phyloP scores from a whole-genome alignment of 1,140 invertebrate species.

The Tetranychus cinnabarinus region DNA sequence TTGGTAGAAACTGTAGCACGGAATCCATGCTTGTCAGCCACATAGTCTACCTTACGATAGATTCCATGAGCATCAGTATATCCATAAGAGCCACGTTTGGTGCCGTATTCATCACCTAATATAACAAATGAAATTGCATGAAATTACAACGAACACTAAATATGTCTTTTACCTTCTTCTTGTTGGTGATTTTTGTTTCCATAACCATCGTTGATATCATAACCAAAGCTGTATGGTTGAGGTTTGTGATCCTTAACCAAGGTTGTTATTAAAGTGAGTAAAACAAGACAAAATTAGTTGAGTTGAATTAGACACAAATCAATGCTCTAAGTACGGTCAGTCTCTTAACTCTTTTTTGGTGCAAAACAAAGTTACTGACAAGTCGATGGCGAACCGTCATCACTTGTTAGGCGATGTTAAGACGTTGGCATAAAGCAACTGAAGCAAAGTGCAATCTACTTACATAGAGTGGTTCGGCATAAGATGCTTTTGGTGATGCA shows the following conservation, averaged over 20 bases:
- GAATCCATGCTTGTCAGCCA: conserved; percentile 16
- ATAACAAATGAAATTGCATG: not conserved
- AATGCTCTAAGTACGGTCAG: too few species aligned
- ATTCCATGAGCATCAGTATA: not conserved
- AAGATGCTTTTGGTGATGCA: not conserved
- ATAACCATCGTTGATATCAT: conserved; percentile 12
- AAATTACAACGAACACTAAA: not conserved
- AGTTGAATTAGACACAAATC: not conserved
- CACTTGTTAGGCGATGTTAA: too few species aligned
- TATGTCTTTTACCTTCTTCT: conserved; percentile 8
- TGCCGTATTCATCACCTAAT: not conserved
- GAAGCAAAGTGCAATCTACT: not conserved
- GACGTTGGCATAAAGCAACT: not conserved
- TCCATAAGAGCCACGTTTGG: not conserved
- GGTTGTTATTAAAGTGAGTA: not conserved
- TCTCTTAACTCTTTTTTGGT: too few species aligned
- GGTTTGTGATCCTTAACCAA: conserved; percentile 1
- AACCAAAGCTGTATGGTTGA: conserved; percentile 11
- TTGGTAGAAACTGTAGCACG: conserved; percentile 17
- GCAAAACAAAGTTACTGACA: not conserved
- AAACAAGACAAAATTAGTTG: not conserved
- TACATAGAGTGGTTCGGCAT: not conserved
- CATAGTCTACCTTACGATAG: conserved; percentile 11
- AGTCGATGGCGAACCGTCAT: not conserved
- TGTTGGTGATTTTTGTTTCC: conserved; percentile 11